Base-by-base conservation (phyloP, 2,113 vertebrate species). In the Oxyruncus cristatus region DNA sequence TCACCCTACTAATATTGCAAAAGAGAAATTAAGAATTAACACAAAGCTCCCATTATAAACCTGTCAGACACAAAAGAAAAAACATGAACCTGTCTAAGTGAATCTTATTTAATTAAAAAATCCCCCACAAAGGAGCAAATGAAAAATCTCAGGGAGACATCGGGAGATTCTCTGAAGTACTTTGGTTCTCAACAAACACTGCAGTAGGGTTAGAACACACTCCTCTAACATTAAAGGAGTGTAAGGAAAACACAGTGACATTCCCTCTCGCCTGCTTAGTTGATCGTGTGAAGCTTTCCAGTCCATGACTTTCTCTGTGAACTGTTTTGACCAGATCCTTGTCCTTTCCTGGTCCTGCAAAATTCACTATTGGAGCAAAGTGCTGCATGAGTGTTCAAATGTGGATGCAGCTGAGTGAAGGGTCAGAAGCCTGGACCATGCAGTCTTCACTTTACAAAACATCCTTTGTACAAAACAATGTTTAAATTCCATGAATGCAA, bases 331-430 rank as follows among this genome's bases (percentile, higher is more conserved):
- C 41, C 63, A 77, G 37, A 22, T 9, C 12, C 12, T 49, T 74
- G 56, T 37, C 39, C 42, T 74, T 84, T 32, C 27, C 39, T 41
- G 3, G 8, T 28, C 32, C 52, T 46, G 47, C 3, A 32, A 85
- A 84, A 91, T 58, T 37, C 2, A 5, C 19, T 28, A 2, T 11
- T 9, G 11, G 30, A 81, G 42, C 5, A 59, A 91, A 83, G 26
- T 2, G 0, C 5, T 24, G 14, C 2, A 1, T 44, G 22, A 68
- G 16, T 7, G 7, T 44, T 79, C 82, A 63, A 82, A 72, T 0
- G 0, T 18, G n/a, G n/a, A 47, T 56, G 37, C 20, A 61, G n/a
- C 14, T 56, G 47, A 80, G 28, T 1, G 3, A 83, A 8, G 32
- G 61, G 24, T 11, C 21, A 49, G 46, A 59, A 68, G 19, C 28